Base-by-base conservation (phyloP, 2,113 vertebrate genomes). In the Girardinichthys multiradiatus region DNA sequence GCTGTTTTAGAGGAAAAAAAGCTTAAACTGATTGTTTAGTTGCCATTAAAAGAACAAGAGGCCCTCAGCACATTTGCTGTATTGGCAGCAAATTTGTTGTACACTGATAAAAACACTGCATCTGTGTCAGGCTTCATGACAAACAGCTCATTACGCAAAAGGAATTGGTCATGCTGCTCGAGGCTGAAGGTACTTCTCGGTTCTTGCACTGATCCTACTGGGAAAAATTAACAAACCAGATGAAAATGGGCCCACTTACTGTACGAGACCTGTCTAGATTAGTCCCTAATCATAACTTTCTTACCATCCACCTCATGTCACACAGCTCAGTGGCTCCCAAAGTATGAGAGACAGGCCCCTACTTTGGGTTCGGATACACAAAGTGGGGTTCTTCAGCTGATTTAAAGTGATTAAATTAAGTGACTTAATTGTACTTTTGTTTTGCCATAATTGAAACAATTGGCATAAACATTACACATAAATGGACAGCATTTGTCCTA, bases 1-100 rank as follows among this genome's bases (percentile, higher is more conserved):
- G 68, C 64, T 69, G 85, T 60, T 91, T 84, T 21, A 68, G 57
- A 45, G 57, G 15, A 45, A 45, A 45, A 45, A 27, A 70, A 57
- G 61, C 81, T 68, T 39, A 31, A 66, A 77, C 61, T n/a, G 51
- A 26, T 70, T 5, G 30, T 66, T 77, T 29, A 76, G 26, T 24
- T 0, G 58, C 37, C 4, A 1, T 31, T 42, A 54, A 39, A 37
- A 62, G 63, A 76, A 64, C 58, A 60, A 42, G 64, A 21, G 64
- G 31, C 39, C 51, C n/a, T 30, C 24, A 1, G 45, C 37, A 63
- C 24, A 21, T 48, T 63, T 31, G 28, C 24, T 60, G 24, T 4
- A 48, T 72, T 2, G 10, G 74, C 21, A n/a, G 35, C 48, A 54
- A n/a, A 54, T 54, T 54, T 54, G 48, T 54, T 54, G 48, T 10